Conservation (phyloP, 64 coral and sea anemone genomes). For the Catalaphyllia jardinei region DNA sequence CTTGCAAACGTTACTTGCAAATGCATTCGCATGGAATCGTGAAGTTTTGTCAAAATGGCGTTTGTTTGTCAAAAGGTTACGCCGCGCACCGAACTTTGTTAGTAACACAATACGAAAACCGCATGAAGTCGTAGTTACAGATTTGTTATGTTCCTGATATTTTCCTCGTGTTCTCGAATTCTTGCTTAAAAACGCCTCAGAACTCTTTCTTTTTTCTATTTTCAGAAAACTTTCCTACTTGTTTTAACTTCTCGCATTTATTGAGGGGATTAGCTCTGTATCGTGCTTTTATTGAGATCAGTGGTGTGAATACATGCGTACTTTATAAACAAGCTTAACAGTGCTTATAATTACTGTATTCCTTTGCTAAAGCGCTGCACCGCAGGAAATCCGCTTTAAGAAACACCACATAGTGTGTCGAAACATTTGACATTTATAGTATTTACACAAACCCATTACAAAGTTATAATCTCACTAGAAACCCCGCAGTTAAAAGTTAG, state of each 20-base stretch:
- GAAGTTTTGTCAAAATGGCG: neutral
- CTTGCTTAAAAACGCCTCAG: neutral
- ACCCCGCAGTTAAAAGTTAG: conserved; percentile 39
- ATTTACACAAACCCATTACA: conserved; percentile 49
- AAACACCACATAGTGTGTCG: conserved; percentile 9
- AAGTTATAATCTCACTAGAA: conserved; percentile 12
- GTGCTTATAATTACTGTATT: conserved; percentile 3
- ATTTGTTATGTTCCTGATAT: neutral
- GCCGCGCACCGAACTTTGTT: neutral
- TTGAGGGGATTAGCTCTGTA: neutral
- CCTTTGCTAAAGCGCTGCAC: conserved; percentile 18
- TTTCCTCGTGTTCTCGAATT: neutral
- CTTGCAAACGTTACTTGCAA: conserved; percentile 4
- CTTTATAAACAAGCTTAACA: conserved; percentile 19
- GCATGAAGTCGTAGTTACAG: neutral
- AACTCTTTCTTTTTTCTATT: neutral
- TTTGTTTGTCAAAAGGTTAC: neutral
- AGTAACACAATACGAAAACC: neutral
- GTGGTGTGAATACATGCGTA: neutral
- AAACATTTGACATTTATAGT: conserved; percentile 31
- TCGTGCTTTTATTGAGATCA: neutral
- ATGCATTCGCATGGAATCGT: neutral
- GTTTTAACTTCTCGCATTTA: neutral
- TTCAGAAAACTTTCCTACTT: conserved; percentile 4
- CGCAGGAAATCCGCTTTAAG: conserved; percentile 2